These are phyloP conservation scores for Siniperca undulata DNA, from an alignment of 2,797 vertebrate genomes.

Conservation along the genomic window DNA sequence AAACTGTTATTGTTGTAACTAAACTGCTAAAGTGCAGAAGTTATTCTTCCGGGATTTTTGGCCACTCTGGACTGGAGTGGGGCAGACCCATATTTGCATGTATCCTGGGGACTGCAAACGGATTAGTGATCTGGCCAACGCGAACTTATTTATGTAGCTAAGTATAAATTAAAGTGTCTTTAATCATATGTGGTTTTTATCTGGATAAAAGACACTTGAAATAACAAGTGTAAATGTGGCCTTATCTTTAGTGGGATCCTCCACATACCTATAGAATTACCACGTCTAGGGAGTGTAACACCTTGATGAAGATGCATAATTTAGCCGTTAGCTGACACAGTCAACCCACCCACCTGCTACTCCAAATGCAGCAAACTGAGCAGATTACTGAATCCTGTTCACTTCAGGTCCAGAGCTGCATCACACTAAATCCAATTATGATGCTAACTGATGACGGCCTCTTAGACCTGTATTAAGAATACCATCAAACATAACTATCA, in stretches of 20 bases:
- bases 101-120: background rate
- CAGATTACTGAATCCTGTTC: background rate
- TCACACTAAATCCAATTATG: background rate
- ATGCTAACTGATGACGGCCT: background rate
- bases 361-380: conserved; percentile 14
- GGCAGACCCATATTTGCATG: background rate
- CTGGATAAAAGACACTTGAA: background rate
- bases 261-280: background rate
- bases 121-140: background rate
- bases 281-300: background rate
- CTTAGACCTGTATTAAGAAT: conserved; percentile 9
- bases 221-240: background rate
- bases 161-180: background rate
- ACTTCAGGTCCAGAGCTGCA: background rate
- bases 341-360: conserved; percentile 11
- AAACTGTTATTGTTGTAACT: background rate
- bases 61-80: background rate
- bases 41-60: background rate
- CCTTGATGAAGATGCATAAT: background rate
- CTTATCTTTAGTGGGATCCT: background rate
- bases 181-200: background rate
- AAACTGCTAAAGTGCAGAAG: background rate
- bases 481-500: background rate
- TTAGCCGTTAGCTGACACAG: conserved; percentile 21
- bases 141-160: background rate